These are phyloP conservation scores for Ophthalmolycus amberensis DNA, from an alignment of 2,113 vertebrate species.

Conservation along the genomic window DNA sequence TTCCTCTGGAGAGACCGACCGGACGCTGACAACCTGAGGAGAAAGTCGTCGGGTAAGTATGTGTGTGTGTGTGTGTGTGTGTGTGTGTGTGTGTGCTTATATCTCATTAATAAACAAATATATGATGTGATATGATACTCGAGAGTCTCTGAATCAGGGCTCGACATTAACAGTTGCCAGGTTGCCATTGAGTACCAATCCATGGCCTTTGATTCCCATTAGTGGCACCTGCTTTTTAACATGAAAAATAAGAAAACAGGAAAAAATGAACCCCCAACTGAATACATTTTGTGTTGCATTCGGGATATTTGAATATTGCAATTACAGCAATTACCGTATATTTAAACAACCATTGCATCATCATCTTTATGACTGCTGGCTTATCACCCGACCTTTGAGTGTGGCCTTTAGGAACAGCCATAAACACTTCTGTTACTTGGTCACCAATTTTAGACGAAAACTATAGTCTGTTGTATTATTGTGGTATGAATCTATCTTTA, in stretches of 20 bases:
- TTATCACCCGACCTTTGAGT: not conserved
- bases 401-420: not conserved
- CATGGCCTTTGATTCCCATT: not conserved
- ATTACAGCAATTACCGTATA: too few species aligned
- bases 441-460: not conserved
- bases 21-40: slow-evolving; percentile 91
- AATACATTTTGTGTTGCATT: too few species aligned
- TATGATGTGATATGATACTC: not conserved
- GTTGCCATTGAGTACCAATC: not conserved
- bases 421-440: not conserved
- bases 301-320: too few species aligned
- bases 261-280: too few species aligned
- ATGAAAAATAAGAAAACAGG: too few species aligned
- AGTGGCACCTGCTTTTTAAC: too few species aligned
- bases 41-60: not conserved
- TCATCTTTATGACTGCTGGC: not conserved
- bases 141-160: not conserved
- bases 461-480: not conserved
- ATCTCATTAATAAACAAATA: not conserved
- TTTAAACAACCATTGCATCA: not conserved
- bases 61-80: too few species aligned
- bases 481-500: not conserved
- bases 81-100: too few species aligned
- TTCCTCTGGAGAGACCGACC: slow-evolving; percentile 92
- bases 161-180: not conserved